Evolutionary conservation across 2,113 vertebrate species (phyloP), one percentile per base, ranked within the genome.

Genomic region (Alouatta palliata): DNA sequence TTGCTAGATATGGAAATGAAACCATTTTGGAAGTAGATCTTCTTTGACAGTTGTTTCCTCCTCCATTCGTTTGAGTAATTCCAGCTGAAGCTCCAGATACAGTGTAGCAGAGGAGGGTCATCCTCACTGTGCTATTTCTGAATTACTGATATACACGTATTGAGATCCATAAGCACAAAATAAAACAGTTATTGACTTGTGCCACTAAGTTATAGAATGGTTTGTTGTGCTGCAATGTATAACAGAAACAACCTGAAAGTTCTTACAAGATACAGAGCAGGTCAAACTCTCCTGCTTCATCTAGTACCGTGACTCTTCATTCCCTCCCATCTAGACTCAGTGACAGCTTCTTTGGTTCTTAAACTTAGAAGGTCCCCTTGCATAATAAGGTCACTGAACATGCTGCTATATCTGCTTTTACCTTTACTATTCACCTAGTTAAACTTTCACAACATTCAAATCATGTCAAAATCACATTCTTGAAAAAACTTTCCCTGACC

Each of bases 91-190:
- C 16, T 37, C 6, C 14, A 87, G 47, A 43, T 25, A 27, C 13
- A 12, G 3, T 2, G 6, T 6, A 56, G 21, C 11, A 54, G 3
- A 73, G 6, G 1, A 81, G 27, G 5, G 0, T 1, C 35, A n/a
- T n/a, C 30, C 11, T 58, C 35, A 68, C 32, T 14, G 3, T 54
- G 2, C 2, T 35, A 2, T 85, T 93, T 96, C 9, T 6, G 8
- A 70, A 83, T 79, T 54, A 75, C 13, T 40, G 23, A 25, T 21
- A 58, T 6, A 21, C 9, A 66, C 5, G 27, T 64, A 64, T 32
- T 14, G 61, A 8, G 47, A 84, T 32, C 23, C 70, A 66, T 40
- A 54, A 95, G 9, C 30, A 81, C 40, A 84, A 32, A 75, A 90
- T 73, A 52, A 93, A 87, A 82, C 73, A 5, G 1, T 76, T 91